Conservation (phyloP, 2,888 invertebrate genomes). For the Andrena chrysosceles region DNA sequence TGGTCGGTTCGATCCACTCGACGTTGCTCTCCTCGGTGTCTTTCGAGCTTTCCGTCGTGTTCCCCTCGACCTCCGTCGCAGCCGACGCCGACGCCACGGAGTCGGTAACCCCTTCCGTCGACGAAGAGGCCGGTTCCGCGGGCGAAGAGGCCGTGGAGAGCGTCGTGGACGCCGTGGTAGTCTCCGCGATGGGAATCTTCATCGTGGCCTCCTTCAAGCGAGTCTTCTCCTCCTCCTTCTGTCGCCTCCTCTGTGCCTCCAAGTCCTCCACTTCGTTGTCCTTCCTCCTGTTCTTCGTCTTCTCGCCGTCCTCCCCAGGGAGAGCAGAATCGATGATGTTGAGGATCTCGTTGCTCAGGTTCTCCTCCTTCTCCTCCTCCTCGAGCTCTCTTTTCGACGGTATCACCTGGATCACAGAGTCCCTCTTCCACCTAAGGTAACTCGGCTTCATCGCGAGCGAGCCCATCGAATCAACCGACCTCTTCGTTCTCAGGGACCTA, state of each 20-base stretch:
- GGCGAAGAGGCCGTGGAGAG: constrained; percentile 1
- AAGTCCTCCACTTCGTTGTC: constrained; percentile 54
- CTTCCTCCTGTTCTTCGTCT: constrained; percentile 28
- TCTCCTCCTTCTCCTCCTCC: constrained; percentile 77
- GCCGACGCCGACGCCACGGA: constrained; percentile 33
- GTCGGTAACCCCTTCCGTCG: neutral
- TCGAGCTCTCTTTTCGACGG: constrained; percentile 79
- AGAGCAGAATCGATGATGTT: constrained; percentile 82
- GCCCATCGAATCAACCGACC: constrained; percentile 38
- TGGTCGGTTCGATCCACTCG: constrained; percentile 72
- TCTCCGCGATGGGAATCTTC: neutral
- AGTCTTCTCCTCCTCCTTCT: constrained; percentile 55
- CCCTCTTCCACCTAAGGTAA: constrained; percentile 58
- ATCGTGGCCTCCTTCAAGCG: constrained; percentile 34
- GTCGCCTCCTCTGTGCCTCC: constrained; percentile 55
- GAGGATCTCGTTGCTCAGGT: constrained; percentile 82
- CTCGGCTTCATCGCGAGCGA: constrained; percentile 33
- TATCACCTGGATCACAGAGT: constrained; percentile 80
- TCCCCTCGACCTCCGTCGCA: neutral
- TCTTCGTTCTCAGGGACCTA: constrained; percentile 77
- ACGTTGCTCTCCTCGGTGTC: constrained; percentile 67
- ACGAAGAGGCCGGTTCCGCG: neutral
- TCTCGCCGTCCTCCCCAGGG: constrained; percentile 63
- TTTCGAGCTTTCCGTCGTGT: constrained; percentile 36
- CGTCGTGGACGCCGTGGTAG: neutral